These are phyloP conservation scores for Aurelia sp. DNA, from an alignment of 30 jellyfish, hydroid and myxozoan genomes.

Conservation along the genomic window DNA sequence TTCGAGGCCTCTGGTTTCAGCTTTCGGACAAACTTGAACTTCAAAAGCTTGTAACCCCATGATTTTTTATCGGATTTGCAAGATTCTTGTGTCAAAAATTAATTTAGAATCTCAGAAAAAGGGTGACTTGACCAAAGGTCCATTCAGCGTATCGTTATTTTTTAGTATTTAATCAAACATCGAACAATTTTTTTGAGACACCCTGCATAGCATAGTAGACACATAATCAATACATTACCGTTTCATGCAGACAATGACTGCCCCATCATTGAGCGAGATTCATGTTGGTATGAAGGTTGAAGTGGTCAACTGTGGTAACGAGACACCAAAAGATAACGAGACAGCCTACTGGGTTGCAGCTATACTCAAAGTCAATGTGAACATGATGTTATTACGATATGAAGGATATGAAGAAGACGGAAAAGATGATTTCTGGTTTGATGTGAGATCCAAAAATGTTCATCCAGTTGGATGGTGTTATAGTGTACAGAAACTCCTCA, in stretches of 20 bases:
- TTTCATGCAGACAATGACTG: slow-evolving; percentile 61
- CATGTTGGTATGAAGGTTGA: slow-evolving; percentile 96
- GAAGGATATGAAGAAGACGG: slow-evolving; percentile 84
- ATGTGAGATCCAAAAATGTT: slow-evolving; percentile 86
- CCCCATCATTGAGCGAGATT: slow-evolving; percentile 86
- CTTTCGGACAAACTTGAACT: too few species aligned
- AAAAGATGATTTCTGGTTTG: slow-evolving; percentile 90
- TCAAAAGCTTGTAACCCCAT: too few species aligned
- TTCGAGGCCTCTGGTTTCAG: too few species aligned
- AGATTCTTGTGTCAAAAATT: too few species aligned
- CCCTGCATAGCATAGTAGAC: too few species aligned
- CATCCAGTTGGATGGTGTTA: slow-evolving; percentile 99
- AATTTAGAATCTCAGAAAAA: too few species aligned
- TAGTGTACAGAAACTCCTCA: slow-evolving; percentile 84
- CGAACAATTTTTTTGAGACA: too few species aligned
- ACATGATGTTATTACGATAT: slow-evolving; percentile 88
- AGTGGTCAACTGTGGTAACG: slow-evolving; percentile 92
- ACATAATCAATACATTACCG: too few species aligned
- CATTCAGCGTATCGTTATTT: too few species aligned
- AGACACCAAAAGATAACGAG: slow-evolving; percentile 81
- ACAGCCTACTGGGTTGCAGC: slow-evolving; percentile 95
- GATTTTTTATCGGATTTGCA: too few species aligned
- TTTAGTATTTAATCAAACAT: too few species aligned
- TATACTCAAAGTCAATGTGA: slow-evolving; percentile 73
- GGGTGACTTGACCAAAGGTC: too few species aligned